A percentile compares a stretch with the other conserved stretches of the same genome.
These are phyloP conservation scores for Trichomalopsis sarcophagae DNA, from an alignment of 1,140 invertebrate species.

Conservation along the genomic window DNA sequence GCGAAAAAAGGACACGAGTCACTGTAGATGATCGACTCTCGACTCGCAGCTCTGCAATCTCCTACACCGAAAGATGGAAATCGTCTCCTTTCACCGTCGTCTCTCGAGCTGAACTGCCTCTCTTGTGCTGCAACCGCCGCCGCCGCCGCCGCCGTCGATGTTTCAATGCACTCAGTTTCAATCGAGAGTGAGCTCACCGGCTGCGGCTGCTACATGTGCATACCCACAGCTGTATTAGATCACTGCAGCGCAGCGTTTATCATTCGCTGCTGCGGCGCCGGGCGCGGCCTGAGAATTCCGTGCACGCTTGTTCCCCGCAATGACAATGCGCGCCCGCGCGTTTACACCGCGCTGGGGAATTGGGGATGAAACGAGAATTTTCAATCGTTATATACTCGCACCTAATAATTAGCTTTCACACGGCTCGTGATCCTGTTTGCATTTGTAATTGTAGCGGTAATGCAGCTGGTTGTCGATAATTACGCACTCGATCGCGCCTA, in stretches of 20 bases:
- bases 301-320: too few species aligned
- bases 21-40: neutral
- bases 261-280: neutral
- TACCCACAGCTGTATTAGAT: neutral
- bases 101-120: constrained; percentile 9
- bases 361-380: too few species aligned
- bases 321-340: neutral
- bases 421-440: neutral
- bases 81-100: constrained; percentile 40
- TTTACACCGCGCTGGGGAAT: too few species aligned
- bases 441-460: neutral
- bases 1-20: neutral
- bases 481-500: neutral
- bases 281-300: neutral
- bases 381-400: neutral
- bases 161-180: constrained; percentile 4
- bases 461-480: constrained; percentile 2
- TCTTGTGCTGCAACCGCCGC: neutral
- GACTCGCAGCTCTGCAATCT: neutral
- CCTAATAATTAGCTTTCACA: neutral
- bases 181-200: constrained; percentile 34
- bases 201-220: neutral
- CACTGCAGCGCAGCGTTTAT: neutral
- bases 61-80: constrained; percentile 34
- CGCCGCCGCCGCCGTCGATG: neutral